These are phyloP conservation scores for Gobio gobio DNA, from an alignment of 2,113 vertebrate species.

Conservation along the genomic window DNA sequence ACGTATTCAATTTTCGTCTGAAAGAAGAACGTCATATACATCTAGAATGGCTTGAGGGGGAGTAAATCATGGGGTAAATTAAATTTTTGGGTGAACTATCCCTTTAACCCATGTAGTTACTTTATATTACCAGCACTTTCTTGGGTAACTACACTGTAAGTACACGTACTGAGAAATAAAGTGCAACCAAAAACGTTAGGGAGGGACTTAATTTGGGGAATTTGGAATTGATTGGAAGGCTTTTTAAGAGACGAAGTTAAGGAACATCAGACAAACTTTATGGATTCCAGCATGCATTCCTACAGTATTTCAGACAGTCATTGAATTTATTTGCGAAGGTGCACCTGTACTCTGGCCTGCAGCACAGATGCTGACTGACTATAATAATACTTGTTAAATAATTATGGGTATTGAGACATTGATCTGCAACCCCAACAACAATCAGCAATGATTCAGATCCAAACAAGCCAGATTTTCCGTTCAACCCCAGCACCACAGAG, in stretches of 20 bases:
- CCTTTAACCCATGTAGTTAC: no score
- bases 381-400: not conserved
- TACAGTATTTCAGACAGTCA: not conserved
- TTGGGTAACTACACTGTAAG: no score
- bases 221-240: not conserved
- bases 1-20: no score
- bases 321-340: not conserved
- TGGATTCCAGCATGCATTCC: not conserved
- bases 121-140: no score
- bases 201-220: not conserved
- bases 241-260: not conserved
- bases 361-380: not conserved
- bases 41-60: no score
- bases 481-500: not conserved
- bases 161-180: no score
- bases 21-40: no score
- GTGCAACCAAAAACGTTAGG: no score
- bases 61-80: no score
- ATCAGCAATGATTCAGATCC: not conserved
- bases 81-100: no score
- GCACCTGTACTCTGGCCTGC: not conserved
- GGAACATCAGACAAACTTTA: not conserved
- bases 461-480: not conserved
- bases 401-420: conserved; percentile 11
- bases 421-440: not conserved